Evolutionary conservation across 2,797 vertebrate genomes (phyloP).

Genomic region (Hypotaenidia okinawae): DNA sequence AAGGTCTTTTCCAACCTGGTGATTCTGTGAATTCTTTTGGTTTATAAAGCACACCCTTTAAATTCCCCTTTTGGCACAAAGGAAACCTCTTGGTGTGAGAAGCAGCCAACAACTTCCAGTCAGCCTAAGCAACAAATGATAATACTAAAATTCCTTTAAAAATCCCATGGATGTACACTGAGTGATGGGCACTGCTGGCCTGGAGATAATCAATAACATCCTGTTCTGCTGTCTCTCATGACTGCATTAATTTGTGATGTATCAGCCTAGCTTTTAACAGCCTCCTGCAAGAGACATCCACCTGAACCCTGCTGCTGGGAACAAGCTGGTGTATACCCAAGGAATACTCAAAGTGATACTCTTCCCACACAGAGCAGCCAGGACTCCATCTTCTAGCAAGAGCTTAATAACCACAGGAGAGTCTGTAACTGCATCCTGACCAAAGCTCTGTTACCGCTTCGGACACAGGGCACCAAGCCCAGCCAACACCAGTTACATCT

Average conservation of each 20-base stretch:
- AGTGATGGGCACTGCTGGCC: neutral
- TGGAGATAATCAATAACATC: neutral
- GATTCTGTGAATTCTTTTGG: no score
- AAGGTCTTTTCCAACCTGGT: no score
- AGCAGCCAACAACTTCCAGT: neutral
- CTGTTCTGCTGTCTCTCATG: neutral
- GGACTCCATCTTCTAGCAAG: neutral
- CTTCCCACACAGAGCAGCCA: neutral
- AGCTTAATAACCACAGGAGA: neutral
- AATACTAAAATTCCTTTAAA: neutral
- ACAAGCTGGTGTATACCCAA: neutral
- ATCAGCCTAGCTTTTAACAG: neutral
- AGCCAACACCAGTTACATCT: neutral
- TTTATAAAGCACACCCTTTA: neutral
- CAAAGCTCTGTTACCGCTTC: neutral
- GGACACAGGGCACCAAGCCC: neutral
- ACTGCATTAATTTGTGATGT: neutral
- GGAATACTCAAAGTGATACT: neutral
- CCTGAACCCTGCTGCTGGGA: neutral
- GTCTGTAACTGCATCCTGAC: neutral
- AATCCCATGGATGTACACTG: neutral
- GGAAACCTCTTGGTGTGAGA: neutral
- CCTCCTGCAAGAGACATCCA: neutral
- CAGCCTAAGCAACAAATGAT: neutral
- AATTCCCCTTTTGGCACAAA: neutral